A percentile compares a stretch with the other conserved stretches of the same genome.
Conservation (phyloP, 2,113 vertebrate genomes). For the Grammomys surdaster region DNA sequence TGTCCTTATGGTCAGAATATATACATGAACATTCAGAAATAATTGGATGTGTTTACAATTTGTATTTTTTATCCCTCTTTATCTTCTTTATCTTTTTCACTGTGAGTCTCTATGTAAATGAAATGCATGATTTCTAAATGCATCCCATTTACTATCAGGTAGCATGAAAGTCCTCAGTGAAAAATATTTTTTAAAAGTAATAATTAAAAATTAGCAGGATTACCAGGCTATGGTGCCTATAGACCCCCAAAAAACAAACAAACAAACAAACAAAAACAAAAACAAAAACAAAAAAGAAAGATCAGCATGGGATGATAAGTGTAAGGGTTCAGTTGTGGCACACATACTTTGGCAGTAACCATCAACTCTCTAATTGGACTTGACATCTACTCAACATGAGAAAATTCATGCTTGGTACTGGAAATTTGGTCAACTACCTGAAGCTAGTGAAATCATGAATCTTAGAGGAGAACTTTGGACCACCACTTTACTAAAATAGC, state of each 20-base stretch:
- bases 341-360: background rate
- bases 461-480: background rate
- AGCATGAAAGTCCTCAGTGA: background rate
- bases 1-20: background rate
- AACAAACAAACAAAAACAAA: no score
- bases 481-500: background rate
- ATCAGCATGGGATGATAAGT: background rate
- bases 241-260: background rate
- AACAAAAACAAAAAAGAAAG: no score
- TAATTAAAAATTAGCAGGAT: background rate
- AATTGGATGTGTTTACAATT: background rate
- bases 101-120: background rate
- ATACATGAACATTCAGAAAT: background rate
- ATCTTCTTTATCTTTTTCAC: background rate
- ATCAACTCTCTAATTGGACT: background rate
- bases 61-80: background rate
- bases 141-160: background rate
- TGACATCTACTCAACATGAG: background rate
- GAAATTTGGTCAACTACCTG: background rate
- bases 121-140: constrained; percentile 21
- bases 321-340: background rate
- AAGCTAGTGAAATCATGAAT: background rate
- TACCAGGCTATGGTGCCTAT: background rate
- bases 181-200: background rate
- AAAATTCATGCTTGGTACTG: background rate